Percentiles rank a stretch among this genome's conserved stretches.
Conservation (phyloP, 2,113 vertebrate genomes). For the Aviceda subcristata region DNA sequence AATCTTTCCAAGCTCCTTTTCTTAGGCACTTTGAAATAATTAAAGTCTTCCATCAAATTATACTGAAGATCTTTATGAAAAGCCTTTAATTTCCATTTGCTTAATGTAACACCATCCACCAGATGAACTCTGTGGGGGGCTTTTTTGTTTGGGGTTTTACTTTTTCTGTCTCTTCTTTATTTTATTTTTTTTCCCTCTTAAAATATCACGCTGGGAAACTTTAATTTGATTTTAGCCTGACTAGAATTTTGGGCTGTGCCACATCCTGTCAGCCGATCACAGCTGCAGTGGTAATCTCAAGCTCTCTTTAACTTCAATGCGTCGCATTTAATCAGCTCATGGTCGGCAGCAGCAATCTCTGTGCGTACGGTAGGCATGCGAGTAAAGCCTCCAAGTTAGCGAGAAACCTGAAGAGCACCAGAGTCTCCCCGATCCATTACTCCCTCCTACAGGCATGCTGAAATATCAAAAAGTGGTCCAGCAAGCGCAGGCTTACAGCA, state of each 20-base stretch:
- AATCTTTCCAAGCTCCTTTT: constrained; percentile 66
- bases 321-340: neutral
- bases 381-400: neutral
- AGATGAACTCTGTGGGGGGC: constrained; percentile 57
- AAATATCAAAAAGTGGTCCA: neutral
- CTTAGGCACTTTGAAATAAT: constrained; percentile 71
- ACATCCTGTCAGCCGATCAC: neutral
- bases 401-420: neutral
- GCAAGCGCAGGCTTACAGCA: neutral
- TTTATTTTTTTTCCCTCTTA: neutral
- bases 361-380: fast-evolving
- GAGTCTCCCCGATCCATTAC: neutral
- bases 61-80: constrained; percentile 69
- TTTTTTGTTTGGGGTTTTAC: constrained; percentile 24
- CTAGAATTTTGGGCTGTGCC: neutral
- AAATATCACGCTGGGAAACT: constrained; percentile 38
- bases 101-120: constrained; percentile 69
- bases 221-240: constrained; percentile 55
- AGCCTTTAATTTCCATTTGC: constrained; percentile 74
- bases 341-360: neutral
- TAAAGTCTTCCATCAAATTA: constrained; percentile 79
- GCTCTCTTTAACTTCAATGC: neutral
- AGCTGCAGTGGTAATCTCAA: neutral
- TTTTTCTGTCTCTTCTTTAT: neutral
- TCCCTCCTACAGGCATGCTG: neutral